These are phyloP conservation scores for Crocuta crocuta DNA, from an alignment of 2,113 vertebrate species.

Conservation along the genomic window DNA sequence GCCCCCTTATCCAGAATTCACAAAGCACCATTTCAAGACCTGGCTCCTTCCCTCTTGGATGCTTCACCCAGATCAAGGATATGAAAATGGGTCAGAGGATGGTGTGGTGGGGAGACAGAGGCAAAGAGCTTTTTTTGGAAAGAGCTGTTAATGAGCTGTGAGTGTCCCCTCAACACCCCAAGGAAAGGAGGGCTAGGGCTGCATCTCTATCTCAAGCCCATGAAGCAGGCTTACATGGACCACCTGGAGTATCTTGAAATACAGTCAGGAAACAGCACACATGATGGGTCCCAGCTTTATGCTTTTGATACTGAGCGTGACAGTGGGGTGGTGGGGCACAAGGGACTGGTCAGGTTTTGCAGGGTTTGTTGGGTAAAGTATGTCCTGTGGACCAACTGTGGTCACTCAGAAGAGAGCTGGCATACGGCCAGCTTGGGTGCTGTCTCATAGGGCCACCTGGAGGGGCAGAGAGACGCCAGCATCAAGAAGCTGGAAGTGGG, in stretches of 20 bases:
- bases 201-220: not conserved
- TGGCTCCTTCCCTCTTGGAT: not conserved
- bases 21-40: not conserved
- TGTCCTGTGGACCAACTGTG: not conserved
- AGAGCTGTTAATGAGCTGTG: not conserved
- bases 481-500: not conserved
- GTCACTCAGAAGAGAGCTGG: not conserved
- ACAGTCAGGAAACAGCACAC: not conserved
- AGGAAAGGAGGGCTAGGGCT: not conserved
- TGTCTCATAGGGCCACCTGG: not conserved
- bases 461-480: not conserved
- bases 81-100: not conserved
- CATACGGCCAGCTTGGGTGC: not conserved
- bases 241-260: not conserved
- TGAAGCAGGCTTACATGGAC: not conserved
- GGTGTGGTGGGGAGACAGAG: fast-evolving
- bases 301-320: not conserved
- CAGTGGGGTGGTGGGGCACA: fast-evolving
- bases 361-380: not conserved
- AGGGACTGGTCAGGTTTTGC: not conserved
- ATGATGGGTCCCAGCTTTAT: not conserved
- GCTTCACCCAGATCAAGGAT: not conserved
- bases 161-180: not conserved
- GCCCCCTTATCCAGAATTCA: not conserved
- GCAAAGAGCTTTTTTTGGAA: not conserved